Evolutionary conservation across 2,797 vertebrate species (phyloP), one percentile per base, ranked within the genome.

Genomic region (Spinibarbus caldwelli): DNA sequence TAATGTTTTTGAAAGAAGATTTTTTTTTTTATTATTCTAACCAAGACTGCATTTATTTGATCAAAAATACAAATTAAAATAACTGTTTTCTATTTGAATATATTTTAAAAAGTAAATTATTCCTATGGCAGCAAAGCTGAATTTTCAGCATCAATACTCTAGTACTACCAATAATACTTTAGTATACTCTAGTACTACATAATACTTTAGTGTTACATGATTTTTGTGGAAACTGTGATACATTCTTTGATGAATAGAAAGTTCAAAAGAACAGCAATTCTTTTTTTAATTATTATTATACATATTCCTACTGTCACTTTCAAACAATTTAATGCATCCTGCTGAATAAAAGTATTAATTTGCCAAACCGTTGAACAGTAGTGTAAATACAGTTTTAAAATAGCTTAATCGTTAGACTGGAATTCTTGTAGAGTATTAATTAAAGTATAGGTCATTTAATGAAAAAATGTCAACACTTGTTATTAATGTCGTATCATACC

Each of bases 401-500:
- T 45, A 72, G 1, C 8, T 1, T 73, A 86, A 81, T 17, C 85
- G 83, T 80, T 82, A 71, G 15, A 52, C 77, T 59, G 36, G 19
- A 54, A 34, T 78, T 36, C 17, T 78, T 38, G 31, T 64, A 38
- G 29, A 4, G 49, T 68, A 66, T 34, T 78, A 62, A 17, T 12
- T 71, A 19, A 85, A 57, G 78, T 57, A 73, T 57, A 57, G 17
- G 34, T 68, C 31, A 54, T 45, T 67, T 12, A 45, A 62, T 64
- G 5, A 15, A 54, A 54, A 82, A 82, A 86, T 9, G 52, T 64
- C 71, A 80, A 67, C 62, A 68, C 23, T n/a, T 78, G 54, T 88
- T 81, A 86, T 73, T 38, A 90, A 82, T 92, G 87, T 90, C 85
- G 88, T 86, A 88, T 94, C 96, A 93, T 97, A 96, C 96, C 96